Evolutionary conservation across 2,113 vertebrate genomes (phyloP).

Genomic region (Oxyura jamaicensis): DNA sequence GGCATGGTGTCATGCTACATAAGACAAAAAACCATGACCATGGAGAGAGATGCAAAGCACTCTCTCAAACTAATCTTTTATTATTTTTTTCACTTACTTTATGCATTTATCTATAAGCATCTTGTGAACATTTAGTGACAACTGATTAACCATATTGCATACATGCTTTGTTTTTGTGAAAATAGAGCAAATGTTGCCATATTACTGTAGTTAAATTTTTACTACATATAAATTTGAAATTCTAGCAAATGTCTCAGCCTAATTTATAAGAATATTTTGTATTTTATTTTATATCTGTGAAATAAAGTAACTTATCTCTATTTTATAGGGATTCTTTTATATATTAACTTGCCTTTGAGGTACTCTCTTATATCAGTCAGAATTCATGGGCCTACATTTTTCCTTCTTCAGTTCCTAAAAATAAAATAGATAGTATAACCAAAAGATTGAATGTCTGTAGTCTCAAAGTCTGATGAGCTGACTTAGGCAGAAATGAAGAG

Average conservation of each 20-base stretch:
- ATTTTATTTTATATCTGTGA: not conserved
- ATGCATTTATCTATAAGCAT: not conserved
- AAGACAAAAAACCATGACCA: not conserved
- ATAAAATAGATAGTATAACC: not conserved
- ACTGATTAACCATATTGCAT: not conserved
- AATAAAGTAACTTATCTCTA: not conserved
- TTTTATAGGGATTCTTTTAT: not conserved
- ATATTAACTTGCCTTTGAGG: not conserved
- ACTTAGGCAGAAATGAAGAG: not conserved
- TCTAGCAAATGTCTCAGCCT: not conserved
- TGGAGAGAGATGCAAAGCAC: not conserved
- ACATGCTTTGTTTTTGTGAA: not conserved
- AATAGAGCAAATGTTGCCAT: not conserved
- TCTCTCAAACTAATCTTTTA: not conserved
- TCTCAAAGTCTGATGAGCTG: not conserved
- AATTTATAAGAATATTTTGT: not conserved
- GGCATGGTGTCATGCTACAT: accelerated
- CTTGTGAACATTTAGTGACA: not conserved
- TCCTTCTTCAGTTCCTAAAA: not conserved
- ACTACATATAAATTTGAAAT: not conserved
- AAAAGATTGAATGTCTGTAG: not conserved
- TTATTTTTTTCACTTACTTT: not conserved
- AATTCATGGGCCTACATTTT: not conserved
- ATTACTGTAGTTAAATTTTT: not conserved
- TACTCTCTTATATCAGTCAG: not conserved